Conservation (phyloP, 2,797 vertebrate genomes). For the Cyclopterus lumpus region DNA sequence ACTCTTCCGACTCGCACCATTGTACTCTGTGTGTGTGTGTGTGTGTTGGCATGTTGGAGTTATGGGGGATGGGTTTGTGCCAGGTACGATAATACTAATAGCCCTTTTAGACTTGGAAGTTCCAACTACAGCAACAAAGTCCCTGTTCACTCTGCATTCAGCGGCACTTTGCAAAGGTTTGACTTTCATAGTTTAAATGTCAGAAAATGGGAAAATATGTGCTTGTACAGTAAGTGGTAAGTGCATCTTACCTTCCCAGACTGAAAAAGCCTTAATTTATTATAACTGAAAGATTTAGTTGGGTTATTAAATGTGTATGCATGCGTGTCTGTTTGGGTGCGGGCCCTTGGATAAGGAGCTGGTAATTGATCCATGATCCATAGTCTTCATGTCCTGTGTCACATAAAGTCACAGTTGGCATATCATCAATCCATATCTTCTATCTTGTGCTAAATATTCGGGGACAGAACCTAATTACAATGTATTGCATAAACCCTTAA, state of each 20-base stretch:
- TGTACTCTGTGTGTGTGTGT: not conserved
- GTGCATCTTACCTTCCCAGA: slow-evolving; percentile 16
- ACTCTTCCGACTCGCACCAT: slow-evolving; percentile 19
- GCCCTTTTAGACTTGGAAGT: slow-evolving; percentile 33
- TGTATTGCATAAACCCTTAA: slow-evolving; percentile 35
- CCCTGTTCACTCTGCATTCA: not conserved
- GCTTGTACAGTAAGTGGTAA: not conserved
- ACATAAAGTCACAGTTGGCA: slow-evolving; percentile 39
- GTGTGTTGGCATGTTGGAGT: not conserved
- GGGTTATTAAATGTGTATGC: slow-evolving; percentile 16
- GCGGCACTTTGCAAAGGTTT: slow-evolving; percentile 10
- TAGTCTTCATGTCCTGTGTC: slow-evolving; percentile 30
- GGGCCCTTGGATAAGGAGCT: slow-evolving; percentile 3
- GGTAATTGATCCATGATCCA: slow-evolving; percentile 4
- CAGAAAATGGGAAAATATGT: not conserved
- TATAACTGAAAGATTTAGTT: slow-evolving; percentile 1
- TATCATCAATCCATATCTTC: slow-evolving; percentile 46
- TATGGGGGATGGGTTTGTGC: not conserved
- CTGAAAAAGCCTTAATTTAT: slow-evolving; percentile 29
- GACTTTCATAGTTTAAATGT: slow-evolving; percentile 2
- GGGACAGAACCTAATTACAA: slow-evolving; percentile 24
- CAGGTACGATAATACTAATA: slow-evolving; percentile 21
- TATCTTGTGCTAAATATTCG: slow-evolving; percentile 21
- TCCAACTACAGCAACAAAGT: slow-evolving; percentile 10
- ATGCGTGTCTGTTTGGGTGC: slow-evolving; percentile 9